Evolutionary conservation across 2,113 vertebrate species (phyloP), one percentile per base, ranked within the genome.

Genomic region (Mionectes macconnelli): DNA sequence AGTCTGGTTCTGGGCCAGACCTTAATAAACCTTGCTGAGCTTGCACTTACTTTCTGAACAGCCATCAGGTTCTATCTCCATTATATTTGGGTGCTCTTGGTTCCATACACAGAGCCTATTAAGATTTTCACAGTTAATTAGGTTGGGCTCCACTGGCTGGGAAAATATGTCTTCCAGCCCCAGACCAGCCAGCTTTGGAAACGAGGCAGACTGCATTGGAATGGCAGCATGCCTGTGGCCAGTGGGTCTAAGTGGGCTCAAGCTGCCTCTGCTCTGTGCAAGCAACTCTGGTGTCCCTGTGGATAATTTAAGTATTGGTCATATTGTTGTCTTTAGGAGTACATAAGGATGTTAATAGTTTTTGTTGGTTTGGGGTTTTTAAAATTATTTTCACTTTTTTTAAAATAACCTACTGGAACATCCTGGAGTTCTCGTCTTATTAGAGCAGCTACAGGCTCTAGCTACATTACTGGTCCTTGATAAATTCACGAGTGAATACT

Each of bases 201-300:
- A 9, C 0, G 0, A 62, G 59, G 30, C 33, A 0, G 49, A 57
- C 66, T 73, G 53, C 7, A 1, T 3, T 78, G 62, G 69, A 44
- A 50, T 37, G 24, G 70, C 74, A n/a, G 30, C 0, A 6, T 74
- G 68, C 63, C n/a, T 74, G 73, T 0, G 5, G 42, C 49, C 49
- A 23, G 40, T 1, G 8, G 39, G 60, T 27, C 63, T 31, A 8
- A 8, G 20, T 0, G 0, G 56, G 5, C 74, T 87, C 14, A 9
- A 19, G 24, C 85, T 85, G 67, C 60, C 45, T 78, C 21, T 0
- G 0, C 37, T 62, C 23, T 0, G 0, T 53, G 31, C 37, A 37
- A 10, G 50, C 63, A 77, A 17, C n/a, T 64, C 49, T 70, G 25
- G 13, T 87, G 40, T 84, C 73, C 35, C 39, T 0, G 1, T 33